Conservation (phyloP, 2,113 vertebrate species). For the Rutilus rutilus region DNA sequence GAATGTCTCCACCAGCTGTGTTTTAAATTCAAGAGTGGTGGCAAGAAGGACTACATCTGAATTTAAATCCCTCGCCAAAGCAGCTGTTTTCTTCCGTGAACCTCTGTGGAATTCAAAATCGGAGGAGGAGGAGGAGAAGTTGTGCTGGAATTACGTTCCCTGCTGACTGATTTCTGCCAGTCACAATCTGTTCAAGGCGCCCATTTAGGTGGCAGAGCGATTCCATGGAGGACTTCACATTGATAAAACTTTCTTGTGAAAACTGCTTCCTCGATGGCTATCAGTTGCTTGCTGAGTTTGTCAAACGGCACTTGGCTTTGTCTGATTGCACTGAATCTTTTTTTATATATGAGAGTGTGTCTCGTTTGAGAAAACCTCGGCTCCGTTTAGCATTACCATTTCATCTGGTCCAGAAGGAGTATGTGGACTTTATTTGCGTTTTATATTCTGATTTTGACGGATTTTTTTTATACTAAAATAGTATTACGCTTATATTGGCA, state of each 20-base stretch:
- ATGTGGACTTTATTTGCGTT: not conserved
- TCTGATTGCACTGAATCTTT: not conserved
- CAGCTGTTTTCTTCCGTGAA: conserved; percentile 60
- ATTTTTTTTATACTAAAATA: not conserved
- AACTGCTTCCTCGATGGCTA: conserved; percentile 2
- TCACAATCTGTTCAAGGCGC: conserved; percentile 63
- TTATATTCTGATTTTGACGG: not conserved
- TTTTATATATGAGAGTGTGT: not conserved
- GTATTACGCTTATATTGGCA: not conserved
- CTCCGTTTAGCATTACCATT: not conserved
- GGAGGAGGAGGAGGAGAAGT: conserved; percentile 38
- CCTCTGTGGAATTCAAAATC: conserved; percentile 65
- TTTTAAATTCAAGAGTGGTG: conserved; percentile 6
- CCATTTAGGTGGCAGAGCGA: conserved; percentile 46
- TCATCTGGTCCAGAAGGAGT: not conserved
- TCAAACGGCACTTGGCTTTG: not conserved
- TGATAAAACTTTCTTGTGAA: conserved; percentile 18
- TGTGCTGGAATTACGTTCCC: conserved; percentile 61
- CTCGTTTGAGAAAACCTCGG: not conserved
- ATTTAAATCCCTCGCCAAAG: conserved; percentile 6
- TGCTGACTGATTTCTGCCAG: conserved; percentile 67
- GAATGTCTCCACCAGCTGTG: conserved; percentile 9
- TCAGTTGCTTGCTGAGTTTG: not conserved
- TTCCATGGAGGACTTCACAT: conserved; percentile 8
- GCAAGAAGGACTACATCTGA: conserved; percentile 19